These are phyloP conservation scores for Leptoclinus maculatus DNA, from an alignment of 2,797 vertebrate genomes.

Conservation along the genomic window DNA sequence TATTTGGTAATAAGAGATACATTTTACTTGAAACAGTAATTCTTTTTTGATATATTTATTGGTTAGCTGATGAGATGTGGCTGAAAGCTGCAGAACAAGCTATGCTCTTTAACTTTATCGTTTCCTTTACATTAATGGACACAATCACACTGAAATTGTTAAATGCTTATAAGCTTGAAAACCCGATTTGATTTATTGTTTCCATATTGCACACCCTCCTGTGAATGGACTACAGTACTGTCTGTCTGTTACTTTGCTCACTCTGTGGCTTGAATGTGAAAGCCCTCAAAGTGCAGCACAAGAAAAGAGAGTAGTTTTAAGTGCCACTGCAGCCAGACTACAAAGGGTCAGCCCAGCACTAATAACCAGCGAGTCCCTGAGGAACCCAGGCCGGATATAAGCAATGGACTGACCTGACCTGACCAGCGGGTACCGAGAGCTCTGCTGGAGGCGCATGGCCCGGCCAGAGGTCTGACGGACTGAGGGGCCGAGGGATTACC, in stretches of 20 bases:
- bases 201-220: not conserved
- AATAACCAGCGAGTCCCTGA: conserved; percentile 16
- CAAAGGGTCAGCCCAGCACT: conserved; percentile 31
- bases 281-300: not conserved
- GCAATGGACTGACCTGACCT: conserved; percentile 27
- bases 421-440: not conserved
- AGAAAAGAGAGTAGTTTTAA: not conserved
- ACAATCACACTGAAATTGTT: not conserved
- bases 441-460: conserved; percentile 25
- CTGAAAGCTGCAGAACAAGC: too few species aligned
- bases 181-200: not conserved
- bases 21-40: not conserved
- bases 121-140: not conserved
- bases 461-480: not conserved
- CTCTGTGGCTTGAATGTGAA: not conserved
- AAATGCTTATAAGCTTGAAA: not conserved
- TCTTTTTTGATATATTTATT: not conserved
- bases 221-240: not conserved
- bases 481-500: conserved; percentile 22
- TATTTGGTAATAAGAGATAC: too few species aligned
- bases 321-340: conserved; percentile 6
- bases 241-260: not conserved
- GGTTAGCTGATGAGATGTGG: too few species aligned
- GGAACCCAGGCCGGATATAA: conserved; percentile 18
- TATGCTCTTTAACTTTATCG: not conserved